A percentile compares a stretch with the other conserved stretches of the same genome.
These are phyloP conservation scores for Phalacrocorax brasilianus DNA, from an alignment of 2,113 vertebrate genomes.

Conservation along the genomic window DNA sequence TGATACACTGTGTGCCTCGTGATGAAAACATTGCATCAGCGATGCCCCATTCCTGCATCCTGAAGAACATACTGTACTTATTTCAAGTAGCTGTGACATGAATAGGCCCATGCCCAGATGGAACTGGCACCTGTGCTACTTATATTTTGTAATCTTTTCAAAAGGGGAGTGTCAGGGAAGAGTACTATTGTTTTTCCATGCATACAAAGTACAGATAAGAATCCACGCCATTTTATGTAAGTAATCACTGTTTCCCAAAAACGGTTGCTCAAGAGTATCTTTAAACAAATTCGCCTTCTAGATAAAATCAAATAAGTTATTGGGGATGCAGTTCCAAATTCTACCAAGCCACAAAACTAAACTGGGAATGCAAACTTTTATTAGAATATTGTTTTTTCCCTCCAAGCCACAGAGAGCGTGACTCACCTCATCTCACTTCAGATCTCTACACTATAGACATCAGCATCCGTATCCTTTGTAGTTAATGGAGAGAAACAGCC, in stretches of 20 bases:
- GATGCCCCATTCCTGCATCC: neutral
- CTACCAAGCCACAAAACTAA: neutral
- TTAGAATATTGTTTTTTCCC: neutral
- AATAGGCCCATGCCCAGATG: neutral
- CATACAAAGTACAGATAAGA: neutral
- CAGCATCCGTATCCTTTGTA: neutral
- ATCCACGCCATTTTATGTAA: neutral
- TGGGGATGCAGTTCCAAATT: neutral
- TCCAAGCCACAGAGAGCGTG: fast-evolving
- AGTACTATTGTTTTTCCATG: neutral
- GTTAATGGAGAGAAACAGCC: neutral
- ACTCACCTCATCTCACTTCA: neutral
- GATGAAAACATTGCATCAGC: neutral
- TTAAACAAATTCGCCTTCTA: neutral
- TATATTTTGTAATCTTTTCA: neutral
- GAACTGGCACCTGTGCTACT: constrained; percentile 1
- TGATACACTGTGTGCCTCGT: neutral
- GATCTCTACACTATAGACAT: neutral
- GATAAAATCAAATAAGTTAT: neutral
- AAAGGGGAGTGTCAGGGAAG: neutral
- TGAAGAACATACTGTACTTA: neutral
- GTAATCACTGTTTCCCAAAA: neutral
- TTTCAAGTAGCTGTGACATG: neutral
- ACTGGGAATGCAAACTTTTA: neutral
- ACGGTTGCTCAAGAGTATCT: neutral